phyloP scores from a whole-genome alignment of 1,140 invertebrate species.

The Drosophila aff. region DNA sequence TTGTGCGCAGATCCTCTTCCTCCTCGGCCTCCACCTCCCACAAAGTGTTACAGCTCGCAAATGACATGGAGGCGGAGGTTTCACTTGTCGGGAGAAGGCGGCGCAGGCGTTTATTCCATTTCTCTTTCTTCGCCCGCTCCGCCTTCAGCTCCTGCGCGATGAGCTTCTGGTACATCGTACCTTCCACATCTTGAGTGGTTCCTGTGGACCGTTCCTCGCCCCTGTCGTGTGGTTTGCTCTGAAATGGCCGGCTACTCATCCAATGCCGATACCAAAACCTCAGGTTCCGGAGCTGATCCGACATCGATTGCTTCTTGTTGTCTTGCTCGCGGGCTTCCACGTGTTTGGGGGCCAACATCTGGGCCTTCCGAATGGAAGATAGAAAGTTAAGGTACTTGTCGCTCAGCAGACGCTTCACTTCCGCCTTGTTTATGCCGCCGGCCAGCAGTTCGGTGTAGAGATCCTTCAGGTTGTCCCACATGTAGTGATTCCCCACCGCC shows the following conservation, averaged over 20 bases:
- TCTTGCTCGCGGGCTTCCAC: neutral
- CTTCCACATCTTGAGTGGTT: neutral
- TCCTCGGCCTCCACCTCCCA: neutral
- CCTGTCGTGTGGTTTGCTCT: neutral
- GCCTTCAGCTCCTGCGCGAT: constrained; percentile 4
- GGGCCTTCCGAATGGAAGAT: neutral
- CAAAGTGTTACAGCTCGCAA: neutral
- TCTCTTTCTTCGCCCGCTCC: neutral
- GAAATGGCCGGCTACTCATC: neutral
- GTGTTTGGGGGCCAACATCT: neutral
- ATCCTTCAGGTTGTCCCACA: constrained; percentile 39
- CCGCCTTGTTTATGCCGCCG: neutral
- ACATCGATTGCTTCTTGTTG: too few relatives aligned
- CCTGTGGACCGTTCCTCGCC: neutral
- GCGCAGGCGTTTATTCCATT: neutral
- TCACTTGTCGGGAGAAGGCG: neutral
- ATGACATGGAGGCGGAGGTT: neutral
- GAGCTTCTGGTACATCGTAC: neutral
- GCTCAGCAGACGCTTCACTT: neutral
- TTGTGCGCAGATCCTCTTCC: constrained; percentile 7
- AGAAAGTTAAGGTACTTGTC: constrained; percentile 37
- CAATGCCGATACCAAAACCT: neutral
- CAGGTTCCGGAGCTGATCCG: neutral
- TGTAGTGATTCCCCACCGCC: constrained; percentile 23
- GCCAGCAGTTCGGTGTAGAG: constrained; percentile 18